Evolutionary conservation across 2,113 vertebrate species (phyloP).

Genomic region (Pachycephala philippinensis): DNA sequence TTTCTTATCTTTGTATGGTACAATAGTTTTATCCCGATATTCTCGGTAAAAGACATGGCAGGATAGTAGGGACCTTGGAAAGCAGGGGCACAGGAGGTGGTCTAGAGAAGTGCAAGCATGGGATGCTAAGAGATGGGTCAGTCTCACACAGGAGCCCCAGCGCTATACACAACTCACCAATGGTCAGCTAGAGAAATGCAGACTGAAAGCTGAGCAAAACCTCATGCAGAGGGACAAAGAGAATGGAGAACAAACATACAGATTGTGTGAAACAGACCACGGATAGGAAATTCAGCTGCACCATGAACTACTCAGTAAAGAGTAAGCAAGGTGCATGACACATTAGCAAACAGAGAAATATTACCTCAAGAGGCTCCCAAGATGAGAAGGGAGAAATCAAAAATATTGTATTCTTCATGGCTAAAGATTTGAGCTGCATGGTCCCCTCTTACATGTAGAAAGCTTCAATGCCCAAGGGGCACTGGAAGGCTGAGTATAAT

Average conservation of each 20-base stretch:
- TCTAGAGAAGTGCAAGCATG: background rate
- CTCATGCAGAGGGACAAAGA: background rate
- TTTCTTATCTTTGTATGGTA: background rate
- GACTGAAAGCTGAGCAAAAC: background rate
- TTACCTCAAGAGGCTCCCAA: background rate
- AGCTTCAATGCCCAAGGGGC: background rate
- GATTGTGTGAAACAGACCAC: background rate
- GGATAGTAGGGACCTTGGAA: background rate
- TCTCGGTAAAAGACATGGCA: background rate
- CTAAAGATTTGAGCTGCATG: background rate
- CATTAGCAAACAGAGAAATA: background rate
- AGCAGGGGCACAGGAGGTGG: background rate
- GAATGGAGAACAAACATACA: background rate
- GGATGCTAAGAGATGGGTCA: background rate
- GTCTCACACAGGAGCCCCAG: background rate
- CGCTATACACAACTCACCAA: accelerated
- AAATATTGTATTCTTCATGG: background rate
- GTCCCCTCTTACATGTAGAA: background rate
- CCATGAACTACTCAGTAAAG: background rate
- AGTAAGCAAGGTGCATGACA: background rate
- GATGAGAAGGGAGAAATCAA: background rate
- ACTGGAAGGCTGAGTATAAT: background rate
- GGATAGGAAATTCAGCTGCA: background rate
- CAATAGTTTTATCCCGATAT: background rate
- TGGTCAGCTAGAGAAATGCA: background rate